Evolutionary conservation across 1,140 invertebrate species (phyloP).

Genomic region (Papilio glaucus): DNA sequence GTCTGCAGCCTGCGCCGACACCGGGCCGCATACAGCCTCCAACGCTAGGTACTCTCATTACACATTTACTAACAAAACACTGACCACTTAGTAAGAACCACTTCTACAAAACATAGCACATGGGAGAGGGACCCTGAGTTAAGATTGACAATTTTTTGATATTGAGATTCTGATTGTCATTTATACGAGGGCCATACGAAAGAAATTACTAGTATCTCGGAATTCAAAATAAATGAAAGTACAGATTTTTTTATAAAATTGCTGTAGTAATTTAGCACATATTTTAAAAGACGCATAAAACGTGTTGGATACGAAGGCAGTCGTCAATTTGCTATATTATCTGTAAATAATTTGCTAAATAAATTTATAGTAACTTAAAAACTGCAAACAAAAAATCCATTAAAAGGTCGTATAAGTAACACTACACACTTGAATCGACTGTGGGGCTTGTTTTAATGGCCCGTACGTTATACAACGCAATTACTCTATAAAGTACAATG

Average conservation of each 20-base stretch:
- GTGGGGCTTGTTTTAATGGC: conserved; percentile 13
- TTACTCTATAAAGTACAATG: conserved; percentile 1
- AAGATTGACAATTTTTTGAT: too few species aligned
- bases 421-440: background rate
- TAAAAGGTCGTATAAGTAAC: conserved; percentile 1
- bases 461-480: conserved; percentile 10
- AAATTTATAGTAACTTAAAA: background rate
- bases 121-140: too few species aligned
- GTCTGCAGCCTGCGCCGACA: background rate
- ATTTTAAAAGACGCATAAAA: background rate
- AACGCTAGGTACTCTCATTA: too few species aligned
- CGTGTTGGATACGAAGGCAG: too few species aligned
- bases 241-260: too few species aligned
- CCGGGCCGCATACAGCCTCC: too few species aligned
- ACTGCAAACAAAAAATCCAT: background rate
- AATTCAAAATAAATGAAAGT: too few species aligned
- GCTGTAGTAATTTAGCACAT: background rate
- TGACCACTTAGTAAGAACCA: background rate
- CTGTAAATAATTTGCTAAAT: background rate
- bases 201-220: too few species aligned
- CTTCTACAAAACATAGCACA: too few species aligned
- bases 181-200: too few species aligned
- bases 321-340: too few species aligned
- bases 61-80: background rate
- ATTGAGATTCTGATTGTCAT: too few species aligned